Evolutionary conservation across 2,113 vertebrate species (phyloP), one percentile per base, ranked within the genome.

Genomic region (Amphiprion ocellaris): DNA sequence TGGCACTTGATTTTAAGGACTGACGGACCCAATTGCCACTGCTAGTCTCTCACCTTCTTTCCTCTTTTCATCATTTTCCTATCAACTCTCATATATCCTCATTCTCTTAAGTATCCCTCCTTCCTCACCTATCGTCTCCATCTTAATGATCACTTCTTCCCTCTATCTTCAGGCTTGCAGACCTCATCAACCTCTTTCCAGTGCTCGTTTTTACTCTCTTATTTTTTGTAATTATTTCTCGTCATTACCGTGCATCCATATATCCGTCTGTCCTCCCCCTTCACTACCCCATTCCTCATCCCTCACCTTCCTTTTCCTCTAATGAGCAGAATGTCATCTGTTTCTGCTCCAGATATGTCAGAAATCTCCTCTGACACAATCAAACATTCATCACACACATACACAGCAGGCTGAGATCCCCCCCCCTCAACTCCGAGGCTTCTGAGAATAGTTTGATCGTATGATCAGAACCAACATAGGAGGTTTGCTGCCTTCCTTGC

Each of bases 271-370:
- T 74, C 84, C 69, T 55, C 60, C 70, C 63, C n/a, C 82, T 56
- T 12, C 39, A 2, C 12, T 7, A 12, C 3, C 4, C 50, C 39
- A 37, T 64, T 74, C 70, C 64, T 72, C 77, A 76, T 82, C 75
- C 58, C 80, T 88, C 82, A 88, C 89, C 87, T 87, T 85, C 82
- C 74, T 49, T 67, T 79, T 41, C 69, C 77, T 55, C 76, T 90
- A 89, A 92, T 84, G 87, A 92, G 88, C 63, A 55, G 60, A 72
- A 84, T 84, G 72, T 84, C 4, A 15, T 60, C 66, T 79, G 81
- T 71, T 74, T 87, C 78, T 89, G 92, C 88, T 93, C 92, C 87
- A 90, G 81, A 89, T 91, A 82, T 91, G 92, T 92, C 92, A 92
- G 69, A 76, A 79, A 81, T 85, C 67, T 87, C 81, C 72, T 74